Base-by-base conservation (phyloP, 1,140 invertebrate genomes). In the Hyles euphorbiae region DNA sequence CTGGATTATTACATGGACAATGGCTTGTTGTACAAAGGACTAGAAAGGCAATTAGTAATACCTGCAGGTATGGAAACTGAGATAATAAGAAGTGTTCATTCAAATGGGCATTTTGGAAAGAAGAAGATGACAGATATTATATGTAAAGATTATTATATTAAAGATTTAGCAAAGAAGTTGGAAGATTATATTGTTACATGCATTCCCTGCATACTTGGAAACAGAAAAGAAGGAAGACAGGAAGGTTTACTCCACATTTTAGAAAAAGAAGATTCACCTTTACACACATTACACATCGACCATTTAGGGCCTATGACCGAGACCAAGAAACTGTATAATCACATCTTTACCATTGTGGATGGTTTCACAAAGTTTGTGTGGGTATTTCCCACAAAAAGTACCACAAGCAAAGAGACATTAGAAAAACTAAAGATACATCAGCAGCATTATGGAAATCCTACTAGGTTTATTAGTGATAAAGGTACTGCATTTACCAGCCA, bases 221-320 rank as follows among this genome's bases (percentile, higher is more conserved):
- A 8, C 36, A 40, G 36, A 40, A 51, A 51, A 32, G 11, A 3
- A 3, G 7, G 46, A 12, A n/a, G 10, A 47, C 4, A 11, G 46
- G 10, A 11, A 40, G 36, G 4, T 5, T 40, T 40, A 1, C 10
- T 8, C 10, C 46, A 4, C 4, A 11, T 11, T 22, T 22, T 22
- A n/a, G 46, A 47, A 6, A 47, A 47, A 11, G 10, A 4, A 47
- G 46, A 47, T 5, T n/a, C 4, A 11, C 10, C 46, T 5, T 32
- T 10, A 12, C 3, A 68, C 6, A 81, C 72, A 3, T 75, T 74
- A 53, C 74, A 81, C 57, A 61, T 72, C 8, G 81, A 86, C 63
- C 76, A 83, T 63, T 65, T 83, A 49, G 78, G 83, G 40, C 74
- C 74, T 12, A 46, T 76, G 43, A 53, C 65, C 34, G 34, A 64